Evolutionary conservation across 2,888 invertebrate species (phyloP).

Genomic region (Drosophila prolongata): DNA sequence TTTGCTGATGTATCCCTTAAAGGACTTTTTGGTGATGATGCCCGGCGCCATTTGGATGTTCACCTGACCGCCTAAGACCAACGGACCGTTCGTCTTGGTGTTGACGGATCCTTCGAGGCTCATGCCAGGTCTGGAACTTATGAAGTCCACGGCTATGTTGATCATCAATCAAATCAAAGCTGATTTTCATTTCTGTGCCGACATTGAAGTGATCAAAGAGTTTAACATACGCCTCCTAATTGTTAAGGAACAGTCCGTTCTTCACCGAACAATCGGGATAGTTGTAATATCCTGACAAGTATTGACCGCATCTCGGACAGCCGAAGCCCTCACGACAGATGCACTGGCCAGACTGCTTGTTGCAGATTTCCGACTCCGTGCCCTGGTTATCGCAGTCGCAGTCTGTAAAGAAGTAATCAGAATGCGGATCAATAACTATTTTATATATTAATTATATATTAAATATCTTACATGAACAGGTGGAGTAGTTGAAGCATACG

Average conservation of each 20-base stretch:
- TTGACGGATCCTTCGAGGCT: constrained; percentile 87
- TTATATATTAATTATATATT: too few species aligned
- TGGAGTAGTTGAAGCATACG: constrained; percentile 95
- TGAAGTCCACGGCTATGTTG: constrained; percentile 93
- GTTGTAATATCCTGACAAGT: constrained; percentile 89
- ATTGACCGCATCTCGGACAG: constrained; percentile 95
- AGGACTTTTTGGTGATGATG: constrained; percentile 89
- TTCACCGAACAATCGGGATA: constrained; percentile 85
- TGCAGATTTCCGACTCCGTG: constrained; percentile 92
- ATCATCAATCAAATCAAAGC: constrained; percentile 90
- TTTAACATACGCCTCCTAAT: constrained; percentile 90
- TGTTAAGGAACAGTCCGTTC: constrained; percentile 92
- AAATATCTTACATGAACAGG: constrained; percentile 91
- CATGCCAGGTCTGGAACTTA: constrained; percentile 90
- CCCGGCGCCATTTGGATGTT: constrained; percentile 86
- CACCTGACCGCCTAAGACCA: constrained; percentile 96
- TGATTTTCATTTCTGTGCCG: constrained; percentile 91
- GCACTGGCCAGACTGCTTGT: constrained; percentile 93
- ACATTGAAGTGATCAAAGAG: constrained; percentile 90
- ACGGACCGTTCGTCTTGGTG: constrained; percentile 92
- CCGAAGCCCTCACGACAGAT: constrained; percentile 96
- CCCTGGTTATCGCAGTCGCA: constrained; percentile 96
- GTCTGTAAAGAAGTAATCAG: constrained; percentile 85
- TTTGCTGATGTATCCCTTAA: constrained; percentile 92
- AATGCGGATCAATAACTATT: neutral